Conservation (phyloP, 1,140 invertebrate genomes). For the Atta cephalotes region DNA sequence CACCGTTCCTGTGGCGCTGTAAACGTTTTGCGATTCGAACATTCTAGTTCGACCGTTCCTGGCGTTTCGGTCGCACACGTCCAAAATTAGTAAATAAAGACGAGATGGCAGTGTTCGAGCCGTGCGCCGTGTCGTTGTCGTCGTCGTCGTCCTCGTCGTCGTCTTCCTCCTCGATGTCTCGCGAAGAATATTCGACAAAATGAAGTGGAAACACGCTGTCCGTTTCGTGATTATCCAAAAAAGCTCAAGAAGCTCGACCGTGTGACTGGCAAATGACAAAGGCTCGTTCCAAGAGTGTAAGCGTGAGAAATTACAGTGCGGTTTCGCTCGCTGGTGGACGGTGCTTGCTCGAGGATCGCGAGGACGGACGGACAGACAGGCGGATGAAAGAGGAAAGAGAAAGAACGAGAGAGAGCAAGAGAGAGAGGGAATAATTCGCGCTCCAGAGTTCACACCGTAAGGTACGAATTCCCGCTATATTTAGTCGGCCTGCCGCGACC, state of each 20-base stretch:
- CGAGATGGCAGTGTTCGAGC: slow-evolving; percentile 80
- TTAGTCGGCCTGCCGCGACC: slow-evolving; percentile 67
- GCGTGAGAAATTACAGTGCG: slow-evolving; percentile 69
- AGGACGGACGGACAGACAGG: slow-evolving; percentile 31
- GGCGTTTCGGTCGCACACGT: slow-evolving; percentile 65
- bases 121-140: slow-evolving; percentile 78
- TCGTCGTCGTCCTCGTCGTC: slow-evolving; percentile 39
- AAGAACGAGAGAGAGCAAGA: slow-evolving; percentile 41
- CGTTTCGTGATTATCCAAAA: slow-evolving; percentile 64
- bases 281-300: slow-evolving; percentile 15
- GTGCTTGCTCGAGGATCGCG: slow-evolving; percentile 40
- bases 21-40: not conserved
- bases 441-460: slow-evolving; percentile 82
- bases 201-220: slow-evolving; percentile 80
- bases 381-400: slow-evolving; percentile 31
- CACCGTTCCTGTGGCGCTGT: slow-evolving; percentile 7
- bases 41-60: slow-evolving; percentile 36
- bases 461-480: slow-evolving; percentile 81
- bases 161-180: slow-evolving; percentile 55
- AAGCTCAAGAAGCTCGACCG: slow-evolving; percentile 51
- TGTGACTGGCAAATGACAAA: slow-evolving; percentile 57
- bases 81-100: slow-evolving; percentile 86
- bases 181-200: slow-evolving; percentile 80
- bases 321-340: slow-evolving; percentile 17
- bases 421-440: slow-evolving; percentile 77